Percentiles rank a stretch among this genome's conserved stretches.
Evolutionary conservation across 2,888 invertebrate species (phyloP).

Genomic region (Atrina japonica): DNA sequence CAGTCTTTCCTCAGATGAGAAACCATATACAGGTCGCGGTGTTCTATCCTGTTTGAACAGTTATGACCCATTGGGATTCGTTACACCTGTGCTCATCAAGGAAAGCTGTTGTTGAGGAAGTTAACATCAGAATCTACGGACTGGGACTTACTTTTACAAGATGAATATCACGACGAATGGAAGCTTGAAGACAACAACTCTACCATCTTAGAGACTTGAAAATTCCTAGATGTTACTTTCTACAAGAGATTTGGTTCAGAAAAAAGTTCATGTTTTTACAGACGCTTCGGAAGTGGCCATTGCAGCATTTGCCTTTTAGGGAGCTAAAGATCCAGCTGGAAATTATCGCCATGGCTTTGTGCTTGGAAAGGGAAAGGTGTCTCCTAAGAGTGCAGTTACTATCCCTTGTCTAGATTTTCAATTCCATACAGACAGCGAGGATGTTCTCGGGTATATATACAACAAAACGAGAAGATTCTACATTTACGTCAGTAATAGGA

Average conservation of each 20-base stretch:
- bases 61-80: conserved; percentile 47
- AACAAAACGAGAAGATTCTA: conserved; percentile 47
- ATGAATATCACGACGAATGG: neutral
- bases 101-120: neutral
- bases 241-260: neutral
- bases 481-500: conserved; percentile 47
- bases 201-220: neutral
- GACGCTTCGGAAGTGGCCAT: conserved; percentile 56
- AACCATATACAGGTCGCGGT: conserved; percentile 41
- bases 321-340: conserved; percentile 10
- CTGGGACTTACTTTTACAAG: neutral
- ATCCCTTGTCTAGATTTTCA: conserved; percentile 45
- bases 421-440: conserved; percentile 48
- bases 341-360: conserved; percentile 39
- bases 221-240: neutral
- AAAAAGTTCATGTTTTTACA: conserved; percentile 43
- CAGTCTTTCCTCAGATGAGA: conserved; percentile 17
- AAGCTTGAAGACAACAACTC: neutral
- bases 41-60: conserved; percentile 40
- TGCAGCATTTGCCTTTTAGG: conserved; percentile 50
- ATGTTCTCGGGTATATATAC: conserved; percentile 48
- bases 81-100: conserved; percentile 39
- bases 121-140: neutral
- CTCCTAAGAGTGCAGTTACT: conserved; percentile 46
- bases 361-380: conserved; percentile 53